A percentile compares a stretch with the other conserved stretches of the same genome.
phyloP scores from a whole-genome alignment of 2,797 vertebrate genomes.

The Sylvia borin region DNA sequence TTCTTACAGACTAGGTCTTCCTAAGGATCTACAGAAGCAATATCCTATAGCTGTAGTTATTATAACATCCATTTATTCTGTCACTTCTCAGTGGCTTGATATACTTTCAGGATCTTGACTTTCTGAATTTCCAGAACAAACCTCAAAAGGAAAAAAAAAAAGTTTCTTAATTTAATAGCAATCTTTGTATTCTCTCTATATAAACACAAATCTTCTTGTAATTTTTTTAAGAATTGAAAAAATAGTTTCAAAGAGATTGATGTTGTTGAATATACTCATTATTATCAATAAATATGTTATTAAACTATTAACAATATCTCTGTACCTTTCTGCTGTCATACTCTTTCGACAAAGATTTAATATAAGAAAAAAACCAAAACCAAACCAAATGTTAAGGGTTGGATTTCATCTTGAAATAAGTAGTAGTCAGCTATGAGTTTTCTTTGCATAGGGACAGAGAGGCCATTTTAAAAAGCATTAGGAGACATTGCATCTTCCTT shows the following conservation, averaged over 20 bases:
- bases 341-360: neutral
- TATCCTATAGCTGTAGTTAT: neutral
- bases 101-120: neutral
- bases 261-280: neutral
- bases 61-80: neutral
- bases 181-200: neutral
- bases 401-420: neutral
- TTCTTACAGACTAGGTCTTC: neutral
- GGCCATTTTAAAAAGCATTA: neutral
- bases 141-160: neutral
- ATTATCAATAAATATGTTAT: neutral
- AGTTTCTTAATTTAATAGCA: neutral
- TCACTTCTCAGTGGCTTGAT: neutral
- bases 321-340: neutral
- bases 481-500: neutral
- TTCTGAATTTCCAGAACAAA: neutral
- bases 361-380: neutral
- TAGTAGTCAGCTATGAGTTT: fast-evolving
- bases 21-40: neutral
- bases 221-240: neutral
- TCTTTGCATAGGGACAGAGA: neutral
- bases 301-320: neutral
- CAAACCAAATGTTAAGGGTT: neutral
- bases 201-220: neutral
- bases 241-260: neutral